Evolutionary conservation across 2,888 invertebrate species (phyloP), one percentile per base, ranked within the genome.

Genomic region (Shargacucullia verbasci): DNA sequence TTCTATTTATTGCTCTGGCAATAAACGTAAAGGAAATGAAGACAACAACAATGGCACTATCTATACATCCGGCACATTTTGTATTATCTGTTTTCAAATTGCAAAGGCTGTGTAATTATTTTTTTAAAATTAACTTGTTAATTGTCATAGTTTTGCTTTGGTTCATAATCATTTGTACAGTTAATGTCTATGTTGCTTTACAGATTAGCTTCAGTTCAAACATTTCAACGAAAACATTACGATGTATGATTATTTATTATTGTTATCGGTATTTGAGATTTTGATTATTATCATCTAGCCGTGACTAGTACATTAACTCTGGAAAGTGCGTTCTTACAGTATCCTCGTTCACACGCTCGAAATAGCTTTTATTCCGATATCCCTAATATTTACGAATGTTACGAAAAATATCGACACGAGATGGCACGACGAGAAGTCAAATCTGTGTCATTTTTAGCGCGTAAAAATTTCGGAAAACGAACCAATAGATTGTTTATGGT

Each of bases 81-180:
- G 76, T 73, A 81, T 83, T 86, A 88, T 86, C 85, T 84, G 76
- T 76, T 80, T 81, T 67, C 59, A 82, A 85, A 85, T 83, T 78
- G 80, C 76, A 81, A 79, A 78, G 68, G 57, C 65, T 59, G 50
- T 61, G 71, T 84, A 86, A 87, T 88, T 86, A 85, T 65, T 85
- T 82, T 84, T 87, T 87, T 75, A 55, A 82, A 88, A 88, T 87
- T 85, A 82, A 87, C 87, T 86, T 81, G 87, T 88, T 87, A 83
- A 83, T 78, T 77, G 76, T 79, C 77, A 78, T 70, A 69, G 76
- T 71, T 75, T 78, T 64, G 68, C 60, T 62, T 33, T 46, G 25
- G 45, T 54, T 39, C 40, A 45, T 54, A 20, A 44, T 56, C 49
- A 14, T 44, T 2, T 45, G 25, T 9, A 29, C 8, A 8, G n/a